These are phyloP conservation scores for Tychaedon coryphoeus DNA, from an alignment of 2,113 vertebrate species.

Conservation along the genomic window DNA sequence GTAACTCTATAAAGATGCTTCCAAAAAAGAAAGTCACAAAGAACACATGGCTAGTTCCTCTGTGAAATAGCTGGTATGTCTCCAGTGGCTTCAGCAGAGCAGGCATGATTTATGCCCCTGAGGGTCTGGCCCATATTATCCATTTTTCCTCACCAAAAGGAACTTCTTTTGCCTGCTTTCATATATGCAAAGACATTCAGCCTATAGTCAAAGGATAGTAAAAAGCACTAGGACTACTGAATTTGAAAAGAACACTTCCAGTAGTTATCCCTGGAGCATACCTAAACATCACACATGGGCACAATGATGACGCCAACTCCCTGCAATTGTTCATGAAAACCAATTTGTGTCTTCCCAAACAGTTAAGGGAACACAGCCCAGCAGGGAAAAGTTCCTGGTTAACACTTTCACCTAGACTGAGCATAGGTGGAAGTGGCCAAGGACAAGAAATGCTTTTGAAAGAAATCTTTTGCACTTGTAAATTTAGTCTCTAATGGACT, in stretches of 20 bases:
- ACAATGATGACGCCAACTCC: background rate
- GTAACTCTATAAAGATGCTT: conserved; percentile 14
- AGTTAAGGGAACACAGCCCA: background rate
- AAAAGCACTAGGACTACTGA: conserved; percentile 19
- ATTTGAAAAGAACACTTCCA: background rate
- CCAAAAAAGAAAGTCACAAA: conserved; percentile 16
- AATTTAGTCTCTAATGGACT: background rate
- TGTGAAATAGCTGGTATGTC: background rate
- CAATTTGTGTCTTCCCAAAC: background rate
- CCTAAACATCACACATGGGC: background rate
- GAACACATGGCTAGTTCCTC: background rate
- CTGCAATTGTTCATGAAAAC: background rate
- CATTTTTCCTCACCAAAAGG: conserved; percentile 19
- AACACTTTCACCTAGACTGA: background rate
- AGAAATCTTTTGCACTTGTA: background rate
- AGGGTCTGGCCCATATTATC: background rate
- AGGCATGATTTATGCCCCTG: background rate
- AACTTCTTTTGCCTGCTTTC: background rate
- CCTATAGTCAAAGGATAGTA: background rate
- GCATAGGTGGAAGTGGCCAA: background rate
- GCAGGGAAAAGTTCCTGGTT: background rate
- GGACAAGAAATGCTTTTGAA: background rate
- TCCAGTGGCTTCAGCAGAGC: background rate
- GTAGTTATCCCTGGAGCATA: background rate
- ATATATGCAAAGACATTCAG: background rate